Base-by-base conservation (phyloP, 2,888 invertebrate genomes). In the Smittia aterrima region DNA sequence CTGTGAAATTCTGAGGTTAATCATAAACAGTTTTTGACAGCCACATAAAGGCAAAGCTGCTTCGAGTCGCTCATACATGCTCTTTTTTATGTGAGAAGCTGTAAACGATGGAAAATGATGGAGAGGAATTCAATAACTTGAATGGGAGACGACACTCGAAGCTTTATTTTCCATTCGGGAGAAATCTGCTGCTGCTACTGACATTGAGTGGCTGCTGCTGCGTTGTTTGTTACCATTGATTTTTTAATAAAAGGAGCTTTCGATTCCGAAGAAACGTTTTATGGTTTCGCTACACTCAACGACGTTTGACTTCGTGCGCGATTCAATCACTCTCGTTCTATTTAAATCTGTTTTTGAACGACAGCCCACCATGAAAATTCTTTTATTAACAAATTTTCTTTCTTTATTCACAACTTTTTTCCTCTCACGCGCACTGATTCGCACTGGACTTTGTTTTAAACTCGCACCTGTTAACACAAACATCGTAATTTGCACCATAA, bases 381-480 rank as follows among this genome's bases (percentile, higher is more conserved):
- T 32, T n/a, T 32, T 32, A 32, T 32, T 32, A 32, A 32, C 32
- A 9, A n/a, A 47, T 47, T 38, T 41, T 27, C 18, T 70, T 20
- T 74, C 40, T 66, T 74, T 25, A 16, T n/a, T 66, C 67, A 53
- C 66, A 11, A 32, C 58, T 54, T 72, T 22, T 54, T 54, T 7
- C 16, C 72, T 41, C 68, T 22, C 2, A 47, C 62, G 11, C 27
- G 66, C 66, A 32, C 66, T 25, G n/a, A 58, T 22, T 58, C 58
- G 58, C 58, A 58, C 58, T 58, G 58, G 58, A 58, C n/a, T 58
- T 20, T 2, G 6, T 20, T 22, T 20, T 58, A 20, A 58, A 58
- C 13, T 58, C 58, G 58, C 58, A 58, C 58, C 58, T 22, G 18
- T 18, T n/a, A 32, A 47, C 47, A 6, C 47, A 58, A 58, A 47